Percentiles rank a stretch among this genome's conserved stretches.
Conservation (phyloP, 2,113 vertebrate genomes). For the Brienomyrus brachyistius region DNA sequence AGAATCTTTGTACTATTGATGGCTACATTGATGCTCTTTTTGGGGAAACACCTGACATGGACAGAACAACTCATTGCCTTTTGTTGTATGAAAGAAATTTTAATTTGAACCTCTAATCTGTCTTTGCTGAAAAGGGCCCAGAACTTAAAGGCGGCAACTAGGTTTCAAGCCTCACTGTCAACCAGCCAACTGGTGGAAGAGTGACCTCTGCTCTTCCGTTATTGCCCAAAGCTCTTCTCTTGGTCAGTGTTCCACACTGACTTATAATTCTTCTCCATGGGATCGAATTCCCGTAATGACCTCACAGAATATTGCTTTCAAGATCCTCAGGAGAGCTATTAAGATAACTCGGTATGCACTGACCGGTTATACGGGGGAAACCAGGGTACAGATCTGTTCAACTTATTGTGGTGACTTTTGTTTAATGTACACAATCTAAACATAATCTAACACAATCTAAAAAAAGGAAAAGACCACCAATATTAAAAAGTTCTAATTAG, state of each 20-base stretch:
- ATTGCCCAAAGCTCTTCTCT: background rate
- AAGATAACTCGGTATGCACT: background rate
- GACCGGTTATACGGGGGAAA: background rate
- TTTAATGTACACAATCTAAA: background rate
- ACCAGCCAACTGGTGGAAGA: background rate
- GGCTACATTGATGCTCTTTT: background rate
- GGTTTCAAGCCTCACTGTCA: background rate
- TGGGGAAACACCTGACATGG: background rate
- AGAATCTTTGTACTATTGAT: background rate
- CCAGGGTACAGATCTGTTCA: background rate
- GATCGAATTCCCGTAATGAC: background rate
- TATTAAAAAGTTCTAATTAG: background rate
- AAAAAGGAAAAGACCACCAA: background rate
- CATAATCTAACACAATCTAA: background rate
- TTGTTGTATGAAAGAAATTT: background rate
- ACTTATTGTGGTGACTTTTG: background rate
- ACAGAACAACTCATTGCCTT: background rate
- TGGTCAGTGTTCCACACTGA: background rate
- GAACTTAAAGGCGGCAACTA: background rate
- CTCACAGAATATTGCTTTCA: background rate
- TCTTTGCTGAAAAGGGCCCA: background rate
- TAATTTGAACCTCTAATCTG: background rate
- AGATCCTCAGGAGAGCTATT: conserved; percentile 5
- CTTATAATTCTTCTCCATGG: background rate
- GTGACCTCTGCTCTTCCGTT: background rate